These are phyloP conservation scores for Eumaeus atala DNA, from an alignment of 1,140 invertebrate genomes.

Conservation along the genomic window DNA sequence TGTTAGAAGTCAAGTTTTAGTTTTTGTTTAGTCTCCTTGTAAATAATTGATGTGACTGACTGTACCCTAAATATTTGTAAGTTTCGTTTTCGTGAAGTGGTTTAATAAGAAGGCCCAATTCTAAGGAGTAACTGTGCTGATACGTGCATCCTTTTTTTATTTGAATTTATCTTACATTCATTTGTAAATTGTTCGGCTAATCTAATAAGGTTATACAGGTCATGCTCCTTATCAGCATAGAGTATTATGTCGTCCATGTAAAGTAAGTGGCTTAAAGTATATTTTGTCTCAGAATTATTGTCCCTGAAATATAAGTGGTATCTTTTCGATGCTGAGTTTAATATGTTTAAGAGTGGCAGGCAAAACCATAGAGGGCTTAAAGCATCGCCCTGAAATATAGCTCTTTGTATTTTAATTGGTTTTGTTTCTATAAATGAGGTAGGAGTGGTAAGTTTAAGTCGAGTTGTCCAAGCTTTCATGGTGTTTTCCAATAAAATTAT, in stretches of 20 bases:
- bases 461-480: conserved; percentile 12
- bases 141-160: neutral
- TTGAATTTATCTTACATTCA: conserved; percentile 8
- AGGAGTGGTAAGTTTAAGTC: conserved; percentile 4
- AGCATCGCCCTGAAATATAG: conserved; percentile 24
- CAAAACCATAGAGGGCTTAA: conserved; percentile 25
- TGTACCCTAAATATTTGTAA: conserved; percentile 12
- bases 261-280: conserved; percentile 15
- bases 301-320: neutral
- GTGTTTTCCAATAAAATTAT: conserved; percentile 2
- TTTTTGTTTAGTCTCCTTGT: neutral
- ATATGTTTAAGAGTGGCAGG: conserved; percentile 20
- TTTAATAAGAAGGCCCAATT: neutral
- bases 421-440: conserved; percentile 2
- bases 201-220: conserved; percentile 4
- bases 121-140: no score
- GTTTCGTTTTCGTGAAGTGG: neutral
- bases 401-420: conserved; percentile 19
- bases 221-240: conserved; percentile 5
- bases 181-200: conserved; percentile 15
- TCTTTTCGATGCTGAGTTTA: conserved; percentile 13
- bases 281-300: neutral
- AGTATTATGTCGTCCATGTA: conserved; percentile 23
- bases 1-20: neutral
- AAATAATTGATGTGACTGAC: neutral